These are phyloP conservation scores for Himalopsyche kuldschensis DNA, from an alignment of 2,888 invertebrate species.

Conservation along the genomic window DNA sequence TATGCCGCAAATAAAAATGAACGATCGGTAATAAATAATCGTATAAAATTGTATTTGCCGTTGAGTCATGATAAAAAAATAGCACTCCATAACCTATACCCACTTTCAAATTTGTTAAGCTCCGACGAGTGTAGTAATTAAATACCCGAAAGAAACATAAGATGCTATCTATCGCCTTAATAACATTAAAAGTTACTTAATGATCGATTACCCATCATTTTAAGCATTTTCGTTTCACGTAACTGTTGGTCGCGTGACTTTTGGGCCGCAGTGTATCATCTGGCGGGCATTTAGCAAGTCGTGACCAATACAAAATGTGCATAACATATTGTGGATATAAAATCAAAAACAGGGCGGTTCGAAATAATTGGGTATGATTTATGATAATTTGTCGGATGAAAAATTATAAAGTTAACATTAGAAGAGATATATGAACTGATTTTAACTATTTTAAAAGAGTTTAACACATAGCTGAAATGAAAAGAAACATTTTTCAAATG, in stretches of 20 bases:
- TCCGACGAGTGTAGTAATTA: background rate
- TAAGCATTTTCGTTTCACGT: background rate
- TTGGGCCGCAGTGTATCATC: conserved; percentile 11
- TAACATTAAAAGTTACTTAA: conserved; percentile 1
- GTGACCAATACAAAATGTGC: conserved; percentile 29
- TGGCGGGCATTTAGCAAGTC: conserved; percentile 22
- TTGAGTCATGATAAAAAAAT: background rate
- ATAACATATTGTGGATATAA: conserved; percentile 29
- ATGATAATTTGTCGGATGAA: background rate
- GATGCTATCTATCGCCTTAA: background rate
- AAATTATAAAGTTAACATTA: background rate
- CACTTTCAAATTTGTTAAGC: background rate
- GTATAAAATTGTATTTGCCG: background rate
- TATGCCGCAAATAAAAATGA: background rate
- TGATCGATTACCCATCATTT: background rate
- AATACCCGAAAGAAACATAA: background rate
- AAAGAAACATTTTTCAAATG: too few species aligned
- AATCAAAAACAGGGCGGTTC: conserved; percentile 11
- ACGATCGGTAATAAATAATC: background rate
- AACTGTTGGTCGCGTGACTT: conserved; percentile 11
- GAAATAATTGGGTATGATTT: background rate
- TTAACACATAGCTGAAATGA: too few species aligned
- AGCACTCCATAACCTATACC: background rate
- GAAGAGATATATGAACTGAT: background rate
- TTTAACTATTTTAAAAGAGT: background rate